Base-by-base conservation (phyloP, 1,140 invertebrate genomes). In the Drosophila leontia region DNA sequence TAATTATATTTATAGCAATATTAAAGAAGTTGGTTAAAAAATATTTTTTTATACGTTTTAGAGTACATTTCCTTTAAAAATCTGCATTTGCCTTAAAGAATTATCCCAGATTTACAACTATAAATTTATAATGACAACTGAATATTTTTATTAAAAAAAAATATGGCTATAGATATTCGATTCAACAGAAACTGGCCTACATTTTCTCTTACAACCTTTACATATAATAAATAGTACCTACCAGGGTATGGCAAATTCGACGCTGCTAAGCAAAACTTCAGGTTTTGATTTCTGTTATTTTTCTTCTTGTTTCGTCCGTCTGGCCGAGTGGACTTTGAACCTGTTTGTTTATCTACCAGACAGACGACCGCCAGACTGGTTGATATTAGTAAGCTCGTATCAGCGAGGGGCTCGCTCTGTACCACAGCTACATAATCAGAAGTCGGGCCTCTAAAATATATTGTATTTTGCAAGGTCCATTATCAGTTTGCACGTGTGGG, bases 401-500 rank as follows among this genome's bases (percentile, higher is more conserved):
- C 53, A 72, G 53, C 32, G 70, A 72, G 53, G 45, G 55, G 70
- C 70, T 72, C 67, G 70, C 23, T 67, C 29, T 29, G 26, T 29
- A 29, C 26, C 26, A 29, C 6, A 29, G 26, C 26, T 29, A 8
- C 26, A 34, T 12, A 34, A 9, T 37, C 58, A 12, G n/a, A 47
- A 53, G 67, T 60, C 82, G 70, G 72, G 75, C 57, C 75, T 80
- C 86, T 70, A 79, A 82, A 82, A 84, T 65, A 29, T 50, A 34
- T 23, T 23, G 23, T 37, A 37, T 39, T 26, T 56, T 3, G 19
- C 19, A 39, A 11, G 7, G 50, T 76, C 79, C 65, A 83, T 86
- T 86, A 77, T 71, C 75, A 76, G 82, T 79, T 79, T 78, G 61
- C 79, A 57, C 75, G 79, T 78, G 69, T 47, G 59, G 62, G 23